A percentile compares a stretch with the other conserved stretches of the same genome.
These are phyloP conservation scores for Umimayanthus chanpuru DNA, from an alignment of 92 coral and sea anemone genomes.

Conservation along the genomic window DNA sequence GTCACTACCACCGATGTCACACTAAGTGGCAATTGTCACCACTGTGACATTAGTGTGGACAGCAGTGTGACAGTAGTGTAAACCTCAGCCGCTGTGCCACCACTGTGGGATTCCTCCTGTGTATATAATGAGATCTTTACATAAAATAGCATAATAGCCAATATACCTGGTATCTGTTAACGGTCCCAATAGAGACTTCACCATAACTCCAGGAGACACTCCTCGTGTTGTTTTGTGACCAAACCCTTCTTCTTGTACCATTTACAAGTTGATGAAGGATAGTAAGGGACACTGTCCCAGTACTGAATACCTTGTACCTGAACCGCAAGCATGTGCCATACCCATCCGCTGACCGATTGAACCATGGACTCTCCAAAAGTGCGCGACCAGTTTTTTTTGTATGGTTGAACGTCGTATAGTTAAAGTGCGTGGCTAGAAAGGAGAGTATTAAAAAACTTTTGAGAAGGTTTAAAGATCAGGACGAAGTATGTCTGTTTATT, in stretches of 20 bases:
- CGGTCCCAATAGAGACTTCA: slow-evolving; percentile 52
- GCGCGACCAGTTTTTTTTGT: slow-evolving; percentile 8
- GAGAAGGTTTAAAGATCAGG: no score
- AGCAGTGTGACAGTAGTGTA: no score
- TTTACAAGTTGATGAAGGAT: slow-evolving; percentile 48
- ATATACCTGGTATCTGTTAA: slow-evolving; percentile 52
- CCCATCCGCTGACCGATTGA: slow-evolving; percentile 52
- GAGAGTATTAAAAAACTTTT: not conserved
- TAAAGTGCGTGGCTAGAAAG: slow-evolving; percentile 8
- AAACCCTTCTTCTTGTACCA: slow-evolving; percentile 47
- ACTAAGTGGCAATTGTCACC: no score
- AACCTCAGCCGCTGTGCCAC: no score
- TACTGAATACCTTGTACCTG: slow-evolving; percentile 59
- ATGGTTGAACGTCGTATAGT: slow-evolving; percentile 10
- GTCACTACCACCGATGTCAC: no score
- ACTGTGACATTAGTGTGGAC: no score
- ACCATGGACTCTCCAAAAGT: slow-evolving; percentile 45
- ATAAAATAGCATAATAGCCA: no score
- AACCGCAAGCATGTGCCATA: slow-evolving; percentile 59
- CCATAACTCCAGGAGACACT: slow-evolving; percentile 58
- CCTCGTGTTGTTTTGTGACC: slow-evolving; percentile 47
- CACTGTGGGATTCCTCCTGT: no score
- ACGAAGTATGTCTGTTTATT: no score
- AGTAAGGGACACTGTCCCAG: slow-evolving; percentile 49
- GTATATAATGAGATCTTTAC: no score